Conservation (phyloP, 1,140 invertebrate genomes). For the Fragariocoptes setiger region DNA sequence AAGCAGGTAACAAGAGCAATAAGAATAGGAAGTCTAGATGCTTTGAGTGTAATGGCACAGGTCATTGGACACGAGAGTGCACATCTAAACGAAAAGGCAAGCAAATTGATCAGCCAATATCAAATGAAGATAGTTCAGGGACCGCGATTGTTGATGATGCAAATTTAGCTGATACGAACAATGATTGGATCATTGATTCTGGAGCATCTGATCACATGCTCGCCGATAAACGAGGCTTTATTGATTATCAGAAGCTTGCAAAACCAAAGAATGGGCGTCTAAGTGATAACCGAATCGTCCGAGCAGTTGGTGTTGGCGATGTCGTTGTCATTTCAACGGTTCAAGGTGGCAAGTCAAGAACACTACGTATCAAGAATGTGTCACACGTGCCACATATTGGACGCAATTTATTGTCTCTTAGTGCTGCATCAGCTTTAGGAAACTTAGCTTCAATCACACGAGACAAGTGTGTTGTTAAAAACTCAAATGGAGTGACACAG, state of each 20-base stretch:
- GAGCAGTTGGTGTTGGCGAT: not conserved
- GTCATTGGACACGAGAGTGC: not conserved
- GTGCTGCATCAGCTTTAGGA: not conserved
- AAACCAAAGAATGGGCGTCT: not conserved
- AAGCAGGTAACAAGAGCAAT: not conserved
- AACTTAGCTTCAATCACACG: not conserved
- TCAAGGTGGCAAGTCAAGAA: not conserved
- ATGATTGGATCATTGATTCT: conserved; percentile 1
- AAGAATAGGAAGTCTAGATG: not conserved
- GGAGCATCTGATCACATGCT: conserved; percentile 1
- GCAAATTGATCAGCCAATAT: not conserved
- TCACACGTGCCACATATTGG: not conserved
- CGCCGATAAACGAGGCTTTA: not conserved
- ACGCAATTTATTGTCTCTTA: not conserved
- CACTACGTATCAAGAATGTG: not conserved
- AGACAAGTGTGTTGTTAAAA: too few species aligned
- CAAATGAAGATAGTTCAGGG: not conserved
- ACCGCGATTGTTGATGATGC: not conserved
- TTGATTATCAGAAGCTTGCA: not conserved
- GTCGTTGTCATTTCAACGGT: not conserved
- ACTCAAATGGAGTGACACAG: not conserved
- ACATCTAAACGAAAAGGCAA: not conserved
- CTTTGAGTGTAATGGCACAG: not conserved
- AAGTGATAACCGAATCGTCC: not conserved
- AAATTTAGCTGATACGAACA: not conserved